Evolutionary conservation across 1,140 invertebrate genomes (phyloP).

Genomic region (Carcinoscorpius rotundicauda): DNA sequence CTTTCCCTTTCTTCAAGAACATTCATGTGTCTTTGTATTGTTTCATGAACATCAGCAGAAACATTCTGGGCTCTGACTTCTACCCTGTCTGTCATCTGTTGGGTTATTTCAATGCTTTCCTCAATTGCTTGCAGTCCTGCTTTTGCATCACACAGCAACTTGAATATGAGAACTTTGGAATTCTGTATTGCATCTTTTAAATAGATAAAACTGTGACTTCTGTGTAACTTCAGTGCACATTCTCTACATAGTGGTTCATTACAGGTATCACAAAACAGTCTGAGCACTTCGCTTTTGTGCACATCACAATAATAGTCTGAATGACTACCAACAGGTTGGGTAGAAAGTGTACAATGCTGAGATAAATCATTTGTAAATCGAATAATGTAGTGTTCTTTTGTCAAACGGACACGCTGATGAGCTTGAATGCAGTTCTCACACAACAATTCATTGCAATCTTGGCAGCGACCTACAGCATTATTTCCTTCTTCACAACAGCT

Average conservation of each 20-base stretch:
- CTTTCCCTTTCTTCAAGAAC: conserved; percentile 67
- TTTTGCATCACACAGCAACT: conserved; percentile 38
- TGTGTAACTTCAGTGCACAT: conserved; percentile 53
- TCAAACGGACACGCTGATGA: conserved; percentile 54
- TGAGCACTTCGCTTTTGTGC: conserved; percentile 48
- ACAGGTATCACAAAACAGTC: conserved; percentile 60
- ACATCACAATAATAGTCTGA: conserved; percentile 12
- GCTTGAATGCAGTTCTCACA: conserved; percentile 59
- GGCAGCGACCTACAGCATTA: conserved; percentile 41
- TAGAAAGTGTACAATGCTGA: conserved; percentile 4
- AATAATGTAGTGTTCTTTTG: conserved; percentile 52
- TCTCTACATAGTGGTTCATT: conserved; percentile 51
- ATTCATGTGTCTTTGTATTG: conserved; percentile 47
- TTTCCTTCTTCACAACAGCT: conserved; percentile 36
- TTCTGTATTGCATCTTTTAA: conserved; percentile 53
- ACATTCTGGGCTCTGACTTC: conserved; percentile 52
- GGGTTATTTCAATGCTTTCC: conserved; percentile 45
- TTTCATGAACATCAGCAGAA: conserved; percentile 52
- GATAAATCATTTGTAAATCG: neutral
- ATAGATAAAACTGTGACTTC: conserved; percentile 50
- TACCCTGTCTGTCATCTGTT: conserved; percentile 51
- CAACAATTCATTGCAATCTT: conserved; percentile 58
- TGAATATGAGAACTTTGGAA: conserved; percentile 36
- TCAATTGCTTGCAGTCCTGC: conserved; percentile 37
- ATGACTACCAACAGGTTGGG: conserved; percentile 5